Base-by-base conservation (phyloP, 1,140 invertebrate genomes). In the Trichonephila inaurata region DNA sequence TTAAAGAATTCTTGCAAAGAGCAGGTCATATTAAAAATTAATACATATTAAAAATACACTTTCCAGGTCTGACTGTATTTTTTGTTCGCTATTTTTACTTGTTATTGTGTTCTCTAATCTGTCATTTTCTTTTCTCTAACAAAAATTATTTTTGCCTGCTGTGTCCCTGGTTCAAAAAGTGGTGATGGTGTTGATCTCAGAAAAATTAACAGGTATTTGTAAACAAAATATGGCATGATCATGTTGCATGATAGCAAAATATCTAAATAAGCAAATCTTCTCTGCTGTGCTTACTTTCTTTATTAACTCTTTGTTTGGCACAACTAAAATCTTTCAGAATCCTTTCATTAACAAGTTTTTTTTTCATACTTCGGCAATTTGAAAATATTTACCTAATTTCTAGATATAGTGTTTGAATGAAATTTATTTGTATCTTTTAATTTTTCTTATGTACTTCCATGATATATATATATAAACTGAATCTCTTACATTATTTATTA, bases 111-210 rank as follows among this genome's bases (percentile, higher is more conserved):
- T 88, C 58, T 88, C 86, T 88, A 88, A 88, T 88, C 51, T 83
- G 19, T 64, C 24, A 40, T 88, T 81, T 81, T 81, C 64, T 91
- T 87, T 91, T 91, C 89, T 91, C 58, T 91, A 91, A 90, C 58
- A 60, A 69, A 62, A 69, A 92, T 28, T 93, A 85, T 82, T 93
- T 93, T 82, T 82, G 24, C 69, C 83, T 61, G 44, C 51, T 64
- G 66, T 88, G 58, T 64, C 40, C 44, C 85, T 86, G 69, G 18
- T 69, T 93, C 66, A 62, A 28, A 92, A 83, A 92, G 77, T 83
- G 28, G 82, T 64, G 92, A 90, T 94, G 93, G 93, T 94, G 93
- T 82, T 90, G 93, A 88, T 94, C 93, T 94, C 88, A 89, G 93
- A 90, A 94, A 94, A 90, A 83, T 18, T 94, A 86, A 58, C 87